phyloP scores from a whole-genome alignment of 23 tunicate species.

The Diplosoma virens region DNA sequence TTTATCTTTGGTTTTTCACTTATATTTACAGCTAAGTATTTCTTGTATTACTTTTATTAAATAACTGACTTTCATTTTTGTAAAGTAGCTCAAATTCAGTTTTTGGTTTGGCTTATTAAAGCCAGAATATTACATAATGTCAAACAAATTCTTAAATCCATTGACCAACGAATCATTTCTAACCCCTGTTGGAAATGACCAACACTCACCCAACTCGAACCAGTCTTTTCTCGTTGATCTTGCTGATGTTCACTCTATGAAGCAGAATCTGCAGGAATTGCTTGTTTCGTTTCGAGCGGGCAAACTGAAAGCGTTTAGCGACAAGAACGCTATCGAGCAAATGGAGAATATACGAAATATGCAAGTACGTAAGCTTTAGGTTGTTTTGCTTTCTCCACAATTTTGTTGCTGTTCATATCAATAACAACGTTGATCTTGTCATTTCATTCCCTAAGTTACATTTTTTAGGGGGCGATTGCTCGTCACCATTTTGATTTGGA shows the following conservation, averaged over 20 bases:
- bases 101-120: too few relatives aligned
- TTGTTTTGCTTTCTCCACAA: not conserved
- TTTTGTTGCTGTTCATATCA: not conserved
- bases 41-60: too few relatives aligned
- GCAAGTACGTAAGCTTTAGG: conserved; percentile 4
- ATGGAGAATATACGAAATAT: conserved; percentile 52
- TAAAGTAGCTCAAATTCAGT: too few relatives aligned
- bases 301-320: conserved; percentile 49
- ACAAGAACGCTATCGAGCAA: conserved; percentile 32
- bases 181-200: too few relatives aligned
- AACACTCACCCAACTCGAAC: conserved; percentile 11
- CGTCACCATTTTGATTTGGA: conserved; percentile 52
- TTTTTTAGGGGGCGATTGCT: conserved; percentile 42
- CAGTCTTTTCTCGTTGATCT: conserved; percentile 47
- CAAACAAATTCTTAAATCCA: too few relatives aligned
- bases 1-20: too few relatives aligned
- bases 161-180: too few relatives aligned
- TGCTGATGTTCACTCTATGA: conserved; percentile 62
- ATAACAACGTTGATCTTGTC: too few relatives aligned
- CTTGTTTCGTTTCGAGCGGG: conserved; percentile 48
- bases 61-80: too few relatives aligned
- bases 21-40: too few relatives aligned
- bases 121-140: too few relatives aligned
- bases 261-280: conserved; percentile 41
- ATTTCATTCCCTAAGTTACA: too few relatives aligned